Base-by-base conservation (phyloP, 2,113 vertebrate genomes). In the Microtus oregoni region DNA sequence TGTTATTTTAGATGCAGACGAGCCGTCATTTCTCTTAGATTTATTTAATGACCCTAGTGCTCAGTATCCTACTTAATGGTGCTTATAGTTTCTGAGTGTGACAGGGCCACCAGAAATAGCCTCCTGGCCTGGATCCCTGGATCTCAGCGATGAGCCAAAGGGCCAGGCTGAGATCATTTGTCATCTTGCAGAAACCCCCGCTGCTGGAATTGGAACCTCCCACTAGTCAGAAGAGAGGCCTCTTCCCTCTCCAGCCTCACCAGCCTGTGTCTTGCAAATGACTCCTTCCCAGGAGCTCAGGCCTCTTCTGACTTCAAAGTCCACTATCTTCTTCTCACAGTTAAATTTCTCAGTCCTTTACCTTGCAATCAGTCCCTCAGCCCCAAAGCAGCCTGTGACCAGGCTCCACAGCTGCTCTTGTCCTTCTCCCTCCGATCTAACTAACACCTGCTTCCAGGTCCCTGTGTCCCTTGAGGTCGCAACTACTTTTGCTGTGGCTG, bases 11-110 rank as follows among this genome's bases (percentile, higher is more conserved):
- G 38, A 78, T 35, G 44, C 78, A 91, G 63, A 58, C 3, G 11
- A 92, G 32, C 73, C 81, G 38, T 76, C 44, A 76, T 87, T 92
- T 96, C 81, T 50, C 92, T 73, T 70, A 88, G 79, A 92, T 90
- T 92, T 97, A 81, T 91, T 95, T 68, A 86, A 91, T 88, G 86
- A 58, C 28, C 61, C 50, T 11, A 30, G 32, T 0, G 20, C 63
- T 85, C 30, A 26, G 90, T 63, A 83, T 38, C 86, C 88, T 68
- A 68, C 58, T 58, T 58, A 58, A 58, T 58, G 19, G 58, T 58
- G 58, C 58, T 58, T 58, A 58, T 20, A 58, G 58, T 58, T 79
- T 52, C 67, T 92, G 77, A 86, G 78, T 35, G 20, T 52, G 38
- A n/a, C 0, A 7, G 15, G 30, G 12, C 35, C 44, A 63, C 24